phyloP scores from a whole-genome alignment of 2,113 vertebrate species.

The Platysteira castanea region DNA sequence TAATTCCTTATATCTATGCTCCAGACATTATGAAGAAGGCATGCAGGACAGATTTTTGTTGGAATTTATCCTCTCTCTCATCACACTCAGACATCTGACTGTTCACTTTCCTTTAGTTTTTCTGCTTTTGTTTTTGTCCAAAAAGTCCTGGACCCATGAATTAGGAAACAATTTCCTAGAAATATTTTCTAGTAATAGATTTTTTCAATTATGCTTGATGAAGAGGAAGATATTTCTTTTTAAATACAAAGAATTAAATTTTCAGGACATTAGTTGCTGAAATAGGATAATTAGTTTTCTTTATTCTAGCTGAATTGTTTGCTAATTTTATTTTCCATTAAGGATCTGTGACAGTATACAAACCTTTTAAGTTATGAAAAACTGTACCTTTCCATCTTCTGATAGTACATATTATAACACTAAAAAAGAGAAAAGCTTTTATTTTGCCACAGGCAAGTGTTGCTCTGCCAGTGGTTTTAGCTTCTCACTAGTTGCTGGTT shows the following conservation, averaged over 20 bases:
- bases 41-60: not conserved
- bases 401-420: not conserved
- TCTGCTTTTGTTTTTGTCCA: fast-evolving
- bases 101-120: not conserved
- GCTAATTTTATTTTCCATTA: not conserved
- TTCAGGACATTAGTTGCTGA: not conserved
- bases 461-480: not conserved
- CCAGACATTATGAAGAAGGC: not conserved
- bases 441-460: not conserved
- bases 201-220: not conserved
- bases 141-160: not conserved
- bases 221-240: not conserved
- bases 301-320: not conserved
- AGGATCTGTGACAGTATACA: not conserved
- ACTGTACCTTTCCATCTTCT: not conserved
- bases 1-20: not conserved
- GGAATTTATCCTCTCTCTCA: not conserved
- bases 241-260: not conserved
- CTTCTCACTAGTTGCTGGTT: not conserved
- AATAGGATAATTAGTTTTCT: not conserved
- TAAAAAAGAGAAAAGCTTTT: not conserved
- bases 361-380: not conserved
- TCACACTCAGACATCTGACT: not conserved
- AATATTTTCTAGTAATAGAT: not conserved
- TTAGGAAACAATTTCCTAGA: not conserved